A percentile compares a stretch with the other conserved stretches of the same genome.
These are phyloP conservation scores for Napeogenes inachia DNA, from an alignment of 2,888 invertebrate species.

Conservation along the genomic window DNA sequence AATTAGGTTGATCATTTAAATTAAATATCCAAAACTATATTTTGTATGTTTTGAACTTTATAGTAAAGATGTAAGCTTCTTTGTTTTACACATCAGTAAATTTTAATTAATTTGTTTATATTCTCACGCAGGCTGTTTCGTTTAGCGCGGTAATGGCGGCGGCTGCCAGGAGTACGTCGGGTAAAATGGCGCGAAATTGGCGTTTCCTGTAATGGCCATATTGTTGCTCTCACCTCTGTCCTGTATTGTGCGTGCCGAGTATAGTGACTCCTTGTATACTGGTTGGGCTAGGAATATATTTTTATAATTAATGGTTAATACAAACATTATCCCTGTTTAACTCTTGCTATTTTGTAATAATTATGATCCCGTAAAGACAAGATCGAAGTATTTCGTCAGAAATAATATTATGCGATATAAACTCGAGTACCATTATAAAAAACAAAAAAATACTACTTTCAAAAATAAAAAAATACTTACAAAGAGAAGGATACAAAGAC, in stretches of 20 bases:
- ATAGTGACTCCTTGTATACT: slow-evolving; percentile 80
- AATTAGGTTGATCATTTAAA: not conserved
- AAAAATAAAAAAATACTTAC: slow-evolving; percentile 47
- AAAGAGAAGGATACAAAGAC: slow-evolving; percentile 61
- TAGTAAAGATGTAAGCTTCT: no score
- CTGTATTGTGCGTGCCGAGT: slow-evolving; percentile 79
- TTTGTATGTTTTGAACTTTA: no score
- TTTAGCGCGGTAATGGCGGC: slow-evolving; percentile 71
- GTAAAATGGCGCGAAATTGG: slow-evolving; percentile 77
- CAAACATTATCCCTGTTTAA: not conserved
- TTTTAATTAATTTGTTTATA: no score
- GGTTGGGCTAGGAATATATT: slow-evolving; percentile 76
- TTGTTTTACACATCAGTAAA: no score
- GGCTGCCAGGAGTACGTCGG: slow-evolving; percentile 76
- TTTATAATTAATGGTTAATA: not conserved
- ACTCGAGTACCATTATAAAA: not conserved
- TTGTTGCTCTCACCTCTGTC: slow-evolving; percentile 80
- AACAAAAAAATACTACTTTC: not conserved
- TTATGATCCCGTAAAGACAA: no score
- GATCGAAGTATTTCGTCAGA: no score
- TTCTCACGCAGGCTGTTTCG: not conserved
- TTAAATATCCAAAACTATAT: not conserved
- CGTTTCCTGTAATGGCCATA: slow-evolving; percentile 68
- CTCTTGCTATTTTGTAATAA: no score
- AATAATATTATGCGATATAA: no score